Evolutionary conservation across 2,113 vertebrate genomes (phyloP), one percentile per base, ranked within the genome.

Genomic region (Aplodontia rufa): DNA sequence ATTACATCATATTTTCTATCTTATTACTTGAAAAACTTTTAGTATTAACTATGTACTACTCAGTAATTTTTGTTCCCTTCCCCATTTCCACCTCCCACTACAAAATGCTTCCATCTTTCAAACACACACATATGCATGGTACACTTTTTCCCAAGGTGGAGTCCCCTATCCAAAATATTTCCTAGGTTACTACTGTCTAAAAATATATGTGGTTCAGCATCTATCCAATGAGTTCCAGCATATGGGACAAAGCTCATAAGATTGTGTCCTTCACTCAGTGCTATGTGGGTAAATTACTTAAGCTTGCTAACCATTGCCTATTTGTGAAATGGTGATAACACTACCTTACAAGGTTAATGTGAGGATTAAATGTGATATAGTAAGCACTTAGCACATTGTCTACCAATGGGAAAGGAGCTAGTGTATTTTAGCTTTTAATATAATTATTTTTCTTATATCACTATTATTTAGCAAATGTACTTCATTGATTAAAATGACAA

Each of bases 401-500:
- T 26, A 66, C 1, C 8, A 82, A 53, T 13, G 69, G 37, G 20
- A 37, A 32, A 47, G 22, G 26, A 22, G 28, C 35, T 13, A 22
- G 13, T 58, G 2, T 74, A 45, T 68, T 90, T 60, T 30, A 91
- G 16, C 30, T 55, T 47, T 51, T 74, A 55, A 79, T 62, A 32
- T 51, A 76, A 66, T 76, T 78, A 14, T 72, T 49, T 3, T 45
- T 78, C 6, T n/a, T 68, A 37, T 42, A 35, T 64, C 51, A 78
- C 55, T 75, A 85, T 55, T 78, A 47, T 53, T 85, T 8, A 90
- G 71, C 13, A 91, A 49, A 71, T 71, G 49, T 75, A 69, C 9
- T 80, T 82, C 14, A 66, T 40, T 94, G 79, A 75, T 79, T 69
- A 90, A 96, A 96, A 3, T 75, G 19, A 84, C 30, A 71, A 92